Percentiles rank a stretch among this genome's conserved stretches.
phyloP scores from a whole-genome alignment of 2,888 invertebrate genomes.

The Melieria crassipennis region DNA sequence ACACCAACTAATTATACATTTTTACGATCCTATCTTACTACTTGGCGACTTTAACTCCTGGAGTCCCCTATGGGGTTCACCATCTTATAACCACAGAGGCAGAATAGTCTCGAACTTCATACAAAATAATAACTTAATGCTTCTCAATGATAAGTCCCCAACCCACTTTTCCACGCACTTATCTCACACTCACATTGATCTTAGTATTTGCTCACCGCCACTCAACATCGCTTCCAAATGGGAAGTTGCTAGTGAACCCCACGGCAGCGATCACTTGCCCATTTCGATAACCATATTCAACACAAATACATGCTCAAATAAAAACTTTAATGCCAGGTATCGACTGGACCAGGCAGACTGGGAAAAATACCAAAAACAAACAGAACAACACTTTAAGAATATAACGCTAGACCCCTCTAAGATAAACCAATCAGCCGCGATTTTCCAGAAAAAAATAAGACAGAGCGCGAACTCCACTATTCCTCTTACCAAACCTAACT shows the following conservation, averaged over 20 bases:
- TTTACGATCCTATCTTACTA: neutral
- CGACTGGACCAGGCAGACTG: conserved; percentile 1
- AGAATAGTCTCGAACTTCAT: conserved; percentile 5
- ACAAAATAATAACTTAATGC: neutral
- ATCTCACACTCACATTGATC: conserved; percentile 14
- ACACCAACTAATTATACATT: neutral
- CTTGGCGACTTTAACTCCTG: conserved; percentile 14
- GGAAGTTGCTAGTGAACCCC: neutral
- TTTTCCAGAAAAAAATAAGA: conserved; percentile 6
- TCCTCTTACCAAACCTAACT: no score
- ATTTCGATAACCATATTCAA: conserved; percentile 1
- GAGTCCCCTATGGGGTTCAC: conserved; percentile 18
- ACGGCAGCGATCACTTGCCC: conserved; percentile 22
- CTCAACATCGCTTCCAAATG: neutral
- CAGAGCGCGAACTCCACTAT: neutral
- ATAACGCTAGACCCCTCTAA: neutral
- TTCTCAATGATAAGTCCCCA: conserved; percentile 17
- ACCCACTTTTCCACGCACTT: conserved; percentile 21
- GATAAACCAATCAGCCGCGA: conserved; percentile 2
- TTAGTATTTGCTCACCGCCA: conserved; percentile 4
- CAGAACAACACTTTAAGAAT: neutral
- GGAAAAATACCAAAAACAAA: neutral
- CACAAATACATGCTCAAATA: no score
- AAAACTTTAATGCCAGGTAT: neutral
- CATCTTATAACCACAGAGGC: conserved; percentile 3